Base-by-base conservation (phyloP, 1,140 invertebrate genomes). In the Aphelenchoides avenae region DNA sequence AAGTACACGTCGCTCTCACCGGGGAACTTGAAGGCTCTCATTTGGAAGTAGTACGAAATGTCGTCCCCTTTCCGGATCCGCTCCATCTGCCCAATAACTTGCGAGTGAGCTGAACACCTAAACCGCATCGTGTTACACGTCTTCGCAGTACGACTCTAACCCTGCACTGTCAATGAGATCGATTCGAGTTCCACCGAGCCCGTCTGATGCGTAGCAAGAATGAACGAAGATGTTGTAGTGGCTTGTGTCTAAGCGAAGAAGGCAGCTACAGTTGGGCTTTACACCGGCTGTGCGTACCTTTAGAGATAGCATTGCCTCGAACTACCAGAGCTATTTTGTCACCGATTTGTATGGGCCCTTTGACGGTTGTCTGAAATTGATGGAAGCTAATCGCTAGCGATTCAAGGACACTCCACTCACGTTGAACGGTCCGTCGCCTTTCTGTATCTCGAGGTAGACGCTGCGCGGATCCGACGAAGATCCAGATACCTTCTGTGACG, bases 151-250 rank as follows among this genome's bases (percentile, higher is more conserved):
- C n/a, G n/a, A n/a, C n/a, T 15, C 60, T 26, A 6, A 67, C 66
- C 68, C 68, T 13, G 52, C 44, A 27, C 55, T 57, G 47, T 71
- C 68, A 34, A 72, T 71, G 13, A 71, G 51, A 20, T 71, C 34
- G 3, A 71, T 52, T 44, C 52, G 48, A 3, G 47, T 70, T 29
- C 49, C 50, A 26, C 67, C 66, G n/a, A 52, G 52, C 13, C 68
- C 68, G 46, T 75, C 70, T 5, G 71, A 59, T 1, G 70, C 69
- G 29, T 73, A 68, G 44, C 70, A 73, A 6, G 64, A 69, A 41
- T 73, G 70, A 5, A 75, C 70, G 47, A 73, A 75, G 52, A 75
- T 75, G 51, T 72, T 75, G 47, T 43, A 75, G 39, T 69, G 52
- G 9, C 51, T 50, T n/a, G 37, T 20, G 26, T 61, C 68, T 70